Evolutionary conservation across 2,797 vertebrate genomes (phyloP), one percentile per base, ranked within the genome.

Genomic region (Sorex maritimensis): DNA sequence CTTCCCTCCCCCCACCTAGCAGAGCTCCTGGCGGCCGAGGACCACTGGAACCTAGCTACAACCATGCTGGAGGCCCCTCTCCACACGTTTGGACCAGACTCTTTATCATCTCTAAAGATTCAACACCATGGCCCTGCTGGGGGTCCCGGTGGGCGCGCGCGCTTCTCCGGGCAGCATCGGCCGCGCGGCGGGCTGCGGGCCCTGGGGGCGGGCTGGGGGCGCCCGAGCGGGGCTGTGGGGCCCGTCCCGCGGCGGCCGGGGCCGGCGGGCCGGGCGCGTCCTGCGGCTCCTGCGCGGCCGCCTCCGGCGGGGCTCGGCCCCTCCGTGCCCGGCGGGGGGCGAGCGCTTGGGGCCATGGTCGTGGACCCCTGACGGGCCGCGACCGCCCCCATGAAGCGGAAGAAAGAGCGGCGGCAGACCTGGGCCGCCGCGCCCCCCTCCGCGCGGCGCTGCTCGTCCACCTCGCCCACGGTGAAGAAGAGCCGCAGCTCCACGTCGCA

Each of bases 311-410:
- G 73, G 88, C 63, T 82, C 63, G 81, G 77, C 92, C 68, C 75
- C 41, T 23, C 21, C 61, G 61, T 8, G 61, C 65, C 26, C 65
- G 46, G 82, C 74, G 65, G 87, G 81, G 61, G 9, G 41, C 74
- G 68, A 87, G 61, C 46, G 86, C 69, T 34, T 74, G 83, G 87
- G 94, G 94, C 93, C 92, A 95, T 96, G 96, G 92, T 96, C 67
- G 88, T 63, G 95, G 92, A 73, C 88, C 94, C 93, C 52, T 95
- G 94, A 96, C 94, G 92, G 86, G 74, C 91, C 44, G 83, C 92
- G 81, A 83, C 88, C 77, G 90, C 93, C 95, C 94, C 95, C 91
- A 95, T 96, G 97, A 97, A 96, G 95, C 97, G 96, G 68, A 96
- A 96, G 95, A 93, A 81, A 92, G 96, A 97, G 92, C 89, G 94